These are phyloP conservation scores for Ricordea florida DNA, from an alignment of 92 coral and sea anemone genomes.

Conservation along the genomic window DNA sequence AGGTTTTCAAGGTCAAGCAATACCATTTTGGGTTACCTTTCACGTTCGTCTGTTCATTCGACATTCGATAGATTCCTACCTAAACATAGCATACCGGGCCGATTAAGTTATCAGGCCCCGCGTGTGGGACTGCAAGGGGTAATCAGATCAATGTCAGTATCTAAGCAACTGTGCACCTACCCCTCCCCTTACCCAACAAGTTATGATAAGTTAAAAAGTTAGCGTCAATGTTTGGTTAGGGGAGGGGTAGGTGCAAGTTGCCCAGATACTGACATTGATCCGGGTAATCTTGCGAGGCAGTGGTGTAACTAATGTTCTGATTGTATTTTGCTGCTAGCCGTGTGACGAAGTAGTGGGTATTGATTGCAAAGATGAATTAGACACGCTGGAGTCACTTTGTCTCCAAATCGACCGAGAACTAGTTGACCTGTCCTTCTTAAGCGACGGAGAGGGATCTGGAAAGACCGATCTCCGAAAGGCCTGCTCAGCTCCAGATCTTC, in stretches of 20 bases:
- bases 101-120: no score
- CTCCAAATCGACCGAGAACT: conserved; percentile 68
- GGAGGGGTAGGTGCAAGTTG: not conserved
- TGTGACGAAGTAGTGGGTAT: conserved; percentile 62
- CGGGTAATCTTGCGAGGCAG: not conserved
- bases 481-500: conserved; percentile 76
- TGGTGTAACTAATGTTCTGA: not conserved
- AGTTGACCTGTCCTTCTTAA: conserved; percentile 36
- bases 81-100: no score
- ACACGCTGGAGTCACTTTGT: conserved; percentile 59
- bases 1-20: no score
- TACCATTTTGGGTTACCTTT: no score
- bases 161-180: no score
- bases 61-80: no score
- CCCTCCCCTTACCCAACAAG: no score
- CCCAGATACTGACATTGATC: not conserved
- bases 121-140: no score
- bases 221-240: not conserved
- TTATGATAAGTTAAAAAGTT: no score
- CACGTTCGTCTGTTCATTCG: no score
- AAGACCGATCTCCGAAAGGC: conserved; percentile 30
- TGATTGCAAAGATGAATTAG: conserved; percentile 52
- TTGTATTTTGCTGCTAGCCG: conserved; percentile 25
- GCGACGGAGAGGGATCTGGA: conserved; percentile 16
- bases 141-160: no score